These are phyloP conservation scores for Girardinus metallicus DNA, from an alignment of 2,797 vertebrate species.

Conservation along the genomic window DNA sequence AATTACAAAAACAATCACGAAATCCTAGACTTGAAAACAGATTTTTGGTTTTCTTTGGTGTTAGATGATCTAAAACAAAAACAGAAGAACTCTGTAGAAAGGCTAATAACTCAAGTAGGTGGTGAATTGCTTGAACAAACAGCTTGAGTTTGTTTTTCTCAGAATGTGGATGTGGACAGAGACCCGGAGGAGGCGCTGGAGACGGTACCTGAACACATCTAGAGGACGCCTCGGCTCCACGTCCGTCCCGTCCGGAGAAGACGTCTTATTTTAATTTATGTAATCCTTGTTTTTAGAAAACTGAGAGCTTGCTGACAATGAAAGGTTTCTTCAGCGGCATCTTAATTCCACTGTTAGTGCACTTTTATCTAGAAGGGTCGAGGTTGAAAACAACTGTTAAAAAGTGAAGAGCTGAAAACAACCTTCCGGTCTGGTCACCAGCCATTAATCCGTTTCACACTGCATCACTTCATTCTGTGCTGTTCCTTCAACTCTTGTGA, in stretches of 20 bases:
- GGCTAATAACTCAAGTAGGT: neutral
- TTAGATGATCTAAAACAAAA: neutral
- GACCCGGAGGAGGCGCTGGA: slow-evolving; percentile 79
- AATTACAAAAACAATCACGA: neutral
- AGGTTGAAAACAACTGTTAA: neutral
- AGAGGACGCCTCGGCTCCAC: slow-evolving; percentile 10
- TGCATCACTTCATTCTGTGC: neutral
- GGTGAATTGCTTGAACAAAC: no score
- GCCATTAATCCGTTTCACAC: neutral
- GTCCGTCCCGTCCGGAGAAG: slow-evolving; percentile 2
- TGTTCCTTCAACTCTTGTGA: neutral
- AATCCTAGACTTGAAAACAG: neutral
- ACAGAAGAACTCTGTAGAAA: neutral
- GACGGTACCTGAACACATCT: slow-evolving; percentile 79
- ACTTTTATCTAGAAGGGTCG: neutral
- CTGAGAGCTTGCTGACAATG: neutral
- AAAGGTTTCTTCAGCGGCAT: neutral
- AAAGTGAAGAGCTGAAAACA: neutral
- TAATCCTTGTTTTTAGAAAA: slow-evolving; percentile 10
- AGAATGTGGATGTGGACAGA: slow-evolving; percentile 84
- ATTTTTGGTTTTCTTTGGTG: neutral
- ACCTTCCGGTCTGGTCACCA: neutral
- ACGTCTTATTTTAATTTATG: slow-evolving; percentile 11
- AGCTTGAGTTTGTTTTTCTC: slow-evolving; percentile 9
- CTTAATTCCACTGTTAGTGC: slow-evolving; percentile 1